Base-by-base conservation (phyloP, 1,140 invertebrate genomes). In the Andricus grossulariae region DNA sequence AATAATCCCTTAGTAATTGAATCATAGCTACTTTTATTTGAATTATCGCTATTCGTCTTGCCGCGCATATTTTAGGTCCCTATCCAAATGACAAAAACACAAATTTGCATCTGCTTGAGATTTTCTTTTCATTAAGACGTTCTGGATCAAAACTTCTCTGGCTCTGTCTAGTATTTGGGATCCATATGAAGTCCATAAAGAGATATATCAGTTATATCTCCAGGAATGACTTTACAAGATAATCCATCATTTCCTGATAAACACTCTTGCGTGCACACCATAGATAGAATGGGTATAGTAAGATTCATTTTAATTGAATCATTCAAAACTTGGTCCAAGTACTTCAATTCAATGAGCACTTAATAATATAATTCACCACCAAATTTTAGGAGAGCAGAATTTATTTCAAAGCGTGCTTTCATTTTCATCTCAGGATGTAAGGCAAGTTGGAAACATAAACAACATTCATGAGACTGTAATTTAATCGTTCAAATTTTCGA, bases 81-180 rank as follows among this genome's bases (percentile, higher is more conserved):
- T 86, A 84, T 11, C 92, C 92, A 79, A 93, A 93, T 0, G 93
- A 91, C 66, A 93, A 73, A 83, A 83, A 92, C 12, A 84, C 75
- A 54, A 82, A 91, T n/a, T 82, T 90, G 15, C 82, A 83, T 54
- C 84, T 79, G 1, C 79, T 76, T 0, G 78, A 79, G 55, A 86
- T 89, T 10, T 78, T 73, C 49, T 90, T 86, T 50, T 83, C 77
- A 0, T 15, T 71, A 72, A 88, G 93, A 78, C 93, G 84, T 54
- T 94, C 93, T 0, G 94, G 94, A 74, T 91, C 83, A n/a, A 78
- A 94, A 94, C 66, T 77, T 82, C 1, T 90, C 80, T 0, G 94
- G 93, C 54, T 93, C 84, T 1, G 90, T 80, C 90, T 90, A 94
- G 74, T 91, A 85, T 1, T 90, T 80, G 11, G 89, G 85, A 84